These are phyloP conservation scores for Sylvilagus bachmani DNA, from an alignment of 2,113 vertebrate species.

Conservation along the genomic window DNA sequence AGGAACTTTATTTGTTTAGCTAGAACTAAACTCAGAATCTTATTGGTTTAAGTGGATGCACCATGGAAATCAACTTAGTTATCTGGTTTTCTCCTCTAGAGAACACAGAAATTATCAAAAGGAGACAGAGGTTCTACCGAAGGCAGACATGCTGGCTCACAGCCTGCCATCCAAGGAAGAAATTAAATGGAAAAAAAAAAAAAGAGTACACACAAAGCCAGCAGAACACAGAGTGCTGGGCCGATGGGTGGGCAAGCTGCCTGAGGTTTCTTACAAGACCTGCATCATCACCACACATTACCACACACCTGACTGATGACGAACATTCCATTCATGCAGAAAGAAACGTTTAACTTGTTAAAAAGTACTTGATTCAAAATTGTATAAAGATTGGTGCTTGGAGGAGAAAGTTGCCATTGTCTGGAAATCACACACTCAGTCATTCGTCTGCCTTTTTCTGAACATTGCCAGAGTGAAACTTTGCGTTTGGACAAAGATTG, in stretches of 20 bases:
- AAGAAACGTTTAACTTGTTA: neutral
- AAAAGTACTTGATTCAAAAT: neutral
- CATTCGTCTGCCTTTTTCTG: neutral
- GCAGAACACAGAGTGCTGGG: neutral
- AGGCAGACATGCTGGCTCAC: neutral
- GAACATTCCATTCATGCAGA: neutral
- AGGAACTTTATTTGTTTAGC: neutral
- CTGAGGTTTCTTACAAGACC: neutral
- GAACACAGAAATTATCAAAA: neutral
- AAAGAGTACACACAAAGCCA: neutral
- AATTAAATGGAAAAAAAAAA: neutral
- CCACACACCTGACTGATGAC: rapidly evolving
- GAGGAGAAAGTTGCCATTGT: neutral
- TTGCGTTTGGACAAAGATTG: neutral
- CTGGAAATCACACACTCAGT: neutral
- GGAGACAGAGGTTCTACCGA: neutral
- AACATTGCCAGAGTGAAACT: neutral
- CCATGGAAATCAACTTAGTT: neutral
- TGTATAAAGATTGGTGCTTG: neutral
- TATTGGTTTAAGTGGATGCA: neutral
- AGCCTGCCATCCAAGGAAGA: neutral
- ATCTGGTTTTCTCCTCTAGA: neutral
- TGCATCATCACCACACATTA: neutral
- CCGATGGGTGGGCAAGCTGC: rapidly evolving
- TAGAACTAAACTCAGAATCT: neutral